Evolutionary conservation across 2,113 vertebrate species (phyloP), one percentile per base, ranked within the genome.

Genomic region (Nannobrachium achirus): DNA sequence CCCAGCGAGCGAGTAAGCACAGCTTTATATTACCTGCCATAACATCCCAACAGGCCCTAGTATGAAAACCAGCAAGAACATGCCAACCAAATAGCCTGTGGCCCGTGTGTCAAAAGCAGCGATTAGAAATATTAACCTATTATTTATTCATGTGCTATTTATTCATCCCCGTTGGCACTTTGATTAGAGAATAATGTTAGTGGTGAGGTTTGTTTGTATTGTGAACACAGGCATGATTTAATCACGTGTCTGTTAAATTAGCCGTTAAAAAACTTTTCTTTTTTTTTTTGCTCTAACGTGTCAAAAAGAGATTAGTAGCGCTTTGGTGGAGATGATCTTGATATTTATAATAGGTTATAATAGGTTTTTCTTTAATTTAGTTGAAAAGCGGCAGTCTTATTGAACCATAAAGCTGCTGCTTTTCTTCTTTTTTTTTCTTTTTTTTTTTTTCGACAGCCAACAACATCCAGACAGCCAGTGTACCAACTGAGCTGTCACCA

Each of bases 101-200:
- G 74, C 55, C 25, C 2, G 48, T 71, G 73, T 59, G 56, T 73
- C 46, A 68, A 80, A 76, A 5, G 55, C 50, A 60, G 69, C 65
- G 41, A 74, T 69, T 65, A 41, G 56, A 67, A 46, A 70, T 66
- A 66, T 84, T 75, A 60, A 66, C 50, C 19, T 71, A 71, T 57
- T 78, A 68, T 85, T 83, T 83, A 71, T 81, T 76, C 50, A 68
- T 83, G 82, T 81, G 66, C 66, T 86, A 81, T 83, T 80, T 82
- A 83, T 86, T 74, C 66, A 75, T 71, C 56, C 56, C 75, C 16
- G 56, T 70, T 69, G 66, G 80, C 84, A 84, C 77, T 76, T 83
- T 75, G 52, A 65, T 75, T 71, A 67, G 56, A 69, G 64, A 72
- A 81, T n/a, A 59, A 53, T 39, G 16, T 41, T 74, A 62, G 77